Evolutionary conservation across 2,113 vertebrate genomes (phyloP).

Genomic region (Melanotaenia duboulayi): DNA sequence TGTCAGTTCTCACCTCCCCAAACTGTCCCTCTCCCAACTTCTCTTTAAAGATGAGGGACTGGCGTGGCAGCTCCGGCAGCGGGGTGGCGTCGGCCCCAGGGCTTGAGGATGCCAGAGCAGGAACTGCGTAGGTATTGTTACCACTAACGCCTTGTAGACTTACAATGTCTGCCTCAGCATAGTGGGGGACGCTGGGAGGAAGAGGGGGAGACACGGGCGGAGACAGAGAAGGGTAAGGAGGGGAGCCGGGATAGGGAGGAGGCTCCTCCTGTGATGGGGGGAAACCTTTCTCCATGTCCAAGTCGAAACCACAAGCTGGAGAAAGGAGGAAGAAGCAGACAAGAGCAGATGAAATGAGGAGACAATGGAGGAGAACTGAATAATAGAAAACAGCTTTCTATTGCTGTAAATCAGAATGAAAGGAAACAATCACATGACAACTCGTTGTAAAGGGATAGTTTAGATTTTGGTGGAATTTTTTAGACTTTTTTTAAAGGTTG

Average conservation of each 20-base stretch:
- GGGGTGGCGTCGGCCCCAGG: slow-evolving; percentile 84
- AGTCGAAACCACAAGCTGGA: slow-evolving; percentile 85
- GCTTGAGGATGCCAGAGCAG: slow-evolving; percentile 82
- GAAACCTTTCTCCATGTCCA: slow-evolving; percentile 83
- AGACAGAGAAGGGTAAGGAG: slow-evolving; percentile 80
- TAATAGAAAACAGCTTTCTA: slow-evolving; percentile 10
- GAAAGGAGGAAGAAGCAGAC: slow-evolving; percentile 26
- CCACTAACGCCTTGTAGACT: slow-evolving; percentile 92
- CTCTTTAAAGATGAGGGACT: slow-evolving; percentile 91
- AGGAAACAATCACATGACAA: not conserved
- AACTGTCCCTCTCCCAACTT: slow-evolving; percentile 96
- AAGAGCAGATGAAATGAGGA: slow-evolving; percentile 25
- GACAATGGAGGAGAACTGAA: slow-evolving; percentile 11
- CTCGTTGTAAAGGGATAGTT: slow-evolving; percentile 37
- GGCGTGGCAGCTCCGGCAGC: slow-evolving; percentile 89
- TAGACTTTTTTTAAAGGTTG: not conserved
- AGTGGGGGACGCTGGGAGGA: slow-evolving; percentile 90
- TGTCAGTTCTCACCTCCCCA: slow-evolving; percentile 86
- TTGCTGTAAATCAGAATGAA: not conserved
- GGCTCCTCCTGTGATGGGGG: slow-evolving; percentile 76
- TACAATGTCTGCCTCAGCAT: slow-evolving; percentile 93
- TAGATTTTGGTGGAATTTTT: slow-evolving; percentile 11
- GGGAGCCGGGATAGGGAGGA: slow-evolving; percentile 83
- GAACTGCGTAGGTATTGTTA: slow-evolving; percentile 93
- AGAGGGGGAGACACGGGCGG: slow-evolving; percentile 79